Conservation (phyloP, 1,140 invertebrate species). For the Calliphora vicina region DNA sequence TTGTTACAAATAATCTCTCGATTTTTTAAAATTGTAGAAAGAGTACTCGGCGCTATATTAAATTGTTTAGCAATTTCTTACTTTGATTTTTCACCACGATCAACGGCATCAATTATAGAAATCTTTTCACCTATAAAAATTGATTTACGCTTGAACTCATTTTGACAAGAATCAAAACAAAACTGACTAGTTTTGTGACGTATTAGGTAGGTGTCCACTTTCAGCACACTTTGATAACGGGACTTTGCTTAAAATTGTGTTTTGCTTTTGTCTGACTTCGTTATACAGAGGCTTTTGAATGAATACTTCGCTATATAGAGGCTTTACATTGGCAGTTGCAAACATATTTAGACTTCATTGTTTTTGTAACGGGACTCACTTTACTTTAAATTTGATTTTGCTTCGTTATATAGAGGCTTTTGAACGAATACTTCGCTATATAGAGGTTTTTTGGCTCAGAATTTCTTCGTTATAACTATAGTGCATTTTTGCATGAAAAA, state of each 20-base stretch:
- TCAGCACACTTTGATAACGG: too few relatives aligned
- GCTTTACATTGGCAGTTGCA: not conserved
- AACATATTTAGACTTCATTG: not conserved
- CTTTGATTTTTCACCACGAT: too few relatives aligned
- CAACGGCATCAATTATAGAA: not conserved
- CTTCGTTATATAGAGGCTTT: not conserved
- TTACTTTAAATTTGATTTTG: not conserved
- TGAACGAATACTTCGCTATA: not conserved
- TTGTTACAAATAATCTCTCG: not conserved
- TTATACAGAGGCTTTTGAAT: not conserved
- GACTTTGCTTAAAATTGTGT: not conserved
- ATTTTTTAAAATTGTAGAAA: conserved; percentile 19
- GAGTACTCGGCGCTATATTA: not conserved
- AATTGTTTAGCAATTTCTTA: too few relatives aligned
- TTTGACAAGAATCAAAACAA: not conserved
- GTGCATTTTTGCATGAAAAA: not conserved
- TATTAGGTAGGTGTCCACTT: not conserved
- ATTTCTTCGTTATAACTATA: not conserved
- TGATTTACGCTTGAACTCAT: not conserved
- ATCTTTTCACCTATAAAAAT: not conserved
- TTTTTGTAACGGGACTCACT: not conserved
- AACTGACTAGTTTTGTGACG: not conserved
- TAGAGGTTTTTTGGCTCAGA: not conserved
- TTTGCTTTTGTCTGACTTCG: not conserved
- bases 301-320: not conserved